A percentile compares a stretch with the other conserved stretches of the same genome.
Conservation (phyloP, 1,140 invertebrate genomes). For the Tribolium madens region DNA sequence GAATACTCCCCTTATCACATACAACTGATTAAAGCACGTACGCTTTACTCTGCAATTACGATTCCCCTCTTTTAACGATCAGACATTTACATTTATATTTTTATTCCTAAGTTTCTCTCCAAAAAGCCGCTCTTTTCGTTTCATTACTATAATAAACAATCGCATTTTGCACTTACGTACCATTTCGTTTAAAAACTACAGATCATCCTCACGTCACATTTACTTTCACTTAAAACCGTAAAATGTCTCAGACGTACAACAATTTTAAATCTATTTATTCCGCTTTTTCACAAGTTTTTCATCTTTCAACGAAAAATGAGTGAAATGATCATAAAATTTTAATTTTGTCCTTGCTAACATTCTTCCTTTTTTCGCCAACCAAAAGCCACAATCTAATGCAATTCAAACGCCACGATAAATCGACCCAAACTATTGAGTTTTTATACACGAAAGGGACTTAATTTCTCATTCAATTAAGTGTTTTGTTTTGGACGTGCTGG, state of each 20-base stretch:
- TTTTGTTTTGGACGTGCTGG: neutral
- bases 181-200: neutral
- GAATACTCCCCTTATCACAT: slow-evolving; percentile 24
- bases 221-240: slow-evolving; percentile 8
- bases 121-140: neutral
- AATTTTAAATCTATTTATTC: neutral
- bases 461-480: slow-evolving; percentile 12
- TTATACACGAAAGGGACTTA: slow-evolving; percentile 9
- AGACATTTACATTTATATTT: neutral
- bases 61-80: slow-evolving; percentile 5
- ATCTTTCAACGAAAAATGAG: slow-evolving; percentile 2
- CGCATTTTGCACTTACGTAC: neutral
- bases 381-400: neutral
- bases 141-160: neutral
- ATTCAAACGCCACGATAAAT: slow-evolving; percentile 4
- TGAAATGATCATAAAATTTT: slow-evolving; percentile 28
- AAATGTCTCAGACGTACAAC: neutral
- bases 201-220: slow-evolving; percentile 1
- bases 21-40: slow-evolving; percentile 30
- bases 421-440: slow-evolving; percentile 3
- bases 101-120: neutral
- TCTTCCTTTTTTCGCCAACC: neutral
- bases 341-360: neutral
- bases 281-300: neutral
- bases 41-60: neutral